These are phyloP conservation scores for Neodiprion pinetum DNA, from an alignment of 1,140 invertebrate genomes.

Conservation along the genomic window DNA sequence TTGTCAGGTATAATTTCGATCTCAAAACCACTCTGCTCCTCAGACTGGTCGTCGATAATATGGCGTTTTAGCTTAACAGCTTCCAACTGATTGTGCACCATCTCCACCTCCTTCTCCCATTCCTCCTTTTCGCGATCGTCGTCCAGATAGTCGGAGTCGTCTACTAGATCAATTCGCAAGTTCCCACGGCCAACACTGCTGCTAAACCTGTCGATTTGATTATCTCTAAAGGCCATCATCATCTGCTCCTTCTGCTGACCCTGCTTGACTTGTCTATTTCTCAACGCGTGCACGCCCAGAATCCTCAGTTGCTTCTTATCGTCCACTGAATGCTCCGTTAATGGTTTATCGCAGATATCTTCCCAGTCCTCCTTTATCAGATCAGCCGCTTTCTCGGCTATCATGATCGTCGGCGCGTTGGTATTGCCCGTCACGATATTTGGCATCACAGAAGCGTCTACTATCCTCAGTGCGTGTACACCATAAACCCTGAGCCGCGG, in stretches of 20 bases:
- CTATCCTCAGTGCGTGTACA: slow-evolving; percentile 66
- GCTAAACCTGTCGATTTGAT: neutral
- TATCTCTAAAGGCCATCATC: slow-evolving; percentile 2
- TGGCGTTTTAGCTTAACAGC: slow-evolving; percentile 9
- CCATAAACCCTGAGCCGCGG: slow-evolving; percentile 67
- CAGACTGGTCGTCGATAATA: neutral
- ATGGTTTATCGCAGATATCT: slow-evolving; percentile 17
- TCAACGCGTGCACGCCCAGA: neutral
- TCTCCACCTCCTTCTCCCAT: slow-evolving; percentile 19
- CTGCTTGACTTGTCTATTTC: neutral
- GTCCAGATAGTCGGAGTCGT: neutral
- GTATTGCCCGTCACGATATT: slow-evolving; percentile 73
- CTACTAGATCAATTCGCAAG: neutral
- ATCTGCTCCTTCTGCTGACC: neutral
- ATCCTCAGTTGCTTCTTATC: neutral
- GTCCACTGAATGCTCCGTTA: slow-evolving; percentile 22
- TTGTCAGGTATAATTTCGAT: slow-evolving; percentile 21
- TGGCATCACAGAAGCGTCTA: slow-evolving; percentile 79
- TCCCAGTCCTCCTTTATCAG: slow-evolving; percentile 69
- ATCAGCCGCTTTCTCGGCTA: slow-evolving; percentile 72
- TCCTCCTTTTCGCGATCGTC: slow-evolving; percentile 1
- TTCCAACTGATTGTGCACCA: slow-evolving; percentile 1
- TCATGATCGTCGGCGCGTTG: slow-evolving; percentile 74
- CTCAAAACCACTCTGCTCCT: neutral
- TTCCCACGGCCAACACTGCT: neutral